Base-by-base conservation (phyloP, 2,888 invertebrate genomes). In the Zonitis immaculata region DNA sequence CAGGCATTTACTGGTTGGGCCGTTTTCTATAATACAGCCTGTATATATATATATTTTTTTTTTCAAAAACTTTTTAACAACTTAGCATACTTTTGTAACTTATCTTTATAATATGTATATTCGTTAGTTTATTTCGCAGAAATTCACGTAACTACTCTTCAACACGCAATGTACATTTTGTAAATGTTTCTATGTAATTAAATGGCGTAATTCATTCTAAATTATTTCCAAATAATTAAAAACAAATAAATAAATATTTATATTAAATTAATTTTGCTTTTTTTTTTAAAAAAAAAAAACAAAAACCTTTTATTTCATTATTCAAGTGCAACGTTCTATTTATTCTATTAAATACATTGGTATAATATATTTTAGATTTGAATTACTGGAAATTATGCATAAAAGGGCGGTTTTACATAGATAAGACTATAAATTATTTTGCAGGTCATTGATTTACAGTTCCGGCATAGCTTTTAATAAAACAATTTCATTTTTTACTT, bases 341-440 rank as follows among this genome's bases (percentile, higher is more conserved):
- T 22, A 22, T 22, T 22, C 22, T 4, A 22, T 22, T n/a, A n/a
- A n/a, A n/a, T n/a, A n/a, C n/a, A 22, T 22, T 22, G 3, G 5
- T 4, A 22, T 22, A 22, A 5, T 22, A 5, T 4, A 5, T n/a
- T n/a, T n/a, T 22, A 22, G 22, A 22, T 22, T 22, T 22, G 22
- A 22, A 22, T 22, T 22, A 22, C 3, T 22, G 22, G 22, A 22
- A 22, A 26, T 8, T 6, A 12, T 53, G 47, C 56, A 6, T 30
- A 44, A 61, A 61, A 60, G 60, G 63, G 61, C 59, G 58, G 57
- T 54, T 56, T 55, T 51, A 57, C 54, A 59, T 59, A 61, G 32
- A 32, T 32, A 32, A 14, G 6, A 7, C 32, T 14, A 61, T 63
- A 61, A 63, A 63, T 63, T 56, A 60, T 52, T 60, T 59, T 52